Evolutionary conservation across 2,797 vertebrate genomes (phyloP).

Genomic region (Lithobates sylvaticus): DNA sequence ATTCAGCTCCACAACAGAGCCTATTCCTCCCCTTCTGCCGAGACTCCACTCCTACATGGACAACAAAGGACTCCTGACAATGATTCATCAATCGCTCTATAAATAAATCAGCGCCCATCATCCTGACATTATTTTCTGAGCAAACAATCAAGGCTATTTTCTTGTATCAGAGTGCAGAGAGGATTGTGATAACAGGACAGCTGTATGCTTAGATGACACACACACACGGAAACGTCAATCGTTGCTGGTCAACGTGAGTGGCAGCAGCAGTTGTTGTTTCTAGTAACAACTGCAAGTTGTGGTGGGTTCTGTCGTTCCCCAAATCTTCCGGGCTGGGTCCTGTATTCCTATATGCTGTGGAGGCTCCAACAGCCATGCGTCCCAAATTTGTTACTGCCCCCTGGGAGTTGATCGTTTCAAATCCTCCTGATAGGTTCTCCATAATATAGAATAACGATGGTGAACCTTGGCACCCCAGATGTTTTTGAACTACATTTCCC

Average conservation of each 20-base stretch:
- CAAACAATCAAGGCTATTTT: neutral
- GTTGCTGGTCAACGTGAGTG: neutral
- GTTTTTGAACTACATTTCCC: no score
- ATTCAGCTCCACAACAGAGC: neutral
- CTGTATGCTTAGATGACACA: neutral
- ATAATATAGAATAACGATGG: no score
- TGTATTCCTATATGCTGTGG: no score
- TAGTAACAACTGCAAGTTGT: no score
- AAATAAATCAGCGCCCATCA: neutral
- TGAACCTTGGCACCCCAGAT: no score
- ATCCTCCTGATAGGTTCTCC: no score
- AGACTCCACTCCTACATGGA: neutral
- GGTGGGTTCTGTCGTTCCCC: no score
- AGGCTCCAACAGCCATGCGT: no score
- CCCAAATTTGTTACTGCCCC: no score
- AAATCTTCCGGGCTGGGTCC: no score
- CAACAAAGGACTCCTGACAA: conserved; percentile 11
- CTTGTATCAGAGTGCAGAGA: neutral
- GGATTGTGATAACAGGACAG: neutral
- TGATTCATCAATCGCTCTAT: neutral
- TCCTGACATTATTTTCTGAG: neutral
- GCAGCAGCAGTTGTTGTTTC: neutral
- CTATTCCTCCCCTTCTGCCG: neutral
- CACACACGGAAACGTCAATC: neutral
- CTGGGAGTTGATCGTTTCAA: no score